These are phyloP conservation scores for Cynocephalus volans DNA, from an alignment of 2,113 vertebrate species.

Conservation along the genomic window DNA sequence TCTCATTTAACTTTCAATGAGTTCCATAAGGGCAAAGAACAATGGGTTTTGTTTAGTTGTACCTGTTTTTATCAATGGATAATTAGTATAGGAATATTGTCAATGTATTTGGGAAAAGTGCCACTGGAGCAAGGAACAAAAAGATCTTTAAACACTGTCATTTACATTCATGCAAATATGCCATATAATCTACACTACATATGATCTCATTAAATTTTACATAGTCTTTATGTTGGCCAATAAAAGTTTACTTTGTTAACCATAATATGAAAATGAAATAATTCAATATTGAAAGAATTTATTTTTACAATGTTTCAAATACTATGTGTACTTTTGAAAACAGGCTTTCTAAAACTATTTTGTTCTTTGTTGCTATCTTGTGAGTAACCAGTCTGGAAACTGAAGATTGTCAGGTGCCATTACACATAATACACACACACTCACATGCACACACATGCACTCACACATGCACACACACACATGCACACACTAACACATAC, in stretches of 20 bases:
- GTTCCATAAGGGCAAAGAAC: conserved; percentile 23
- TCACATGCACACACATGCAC: neutral
- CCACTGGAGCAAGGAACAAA: conserved; percentile 35
- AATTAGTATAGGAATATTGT: conserved; percentile 35
- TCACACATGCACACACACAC: neutral
- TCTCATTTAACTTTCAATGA: conserved; percentile 52
- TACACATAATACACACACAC: neutral
- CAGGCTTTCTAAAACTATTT: neutral
- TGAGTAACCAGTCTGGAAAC: neutral
- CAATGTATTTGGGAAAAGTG: conserved; percentile 44
- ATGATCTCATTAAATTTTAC: neutral
- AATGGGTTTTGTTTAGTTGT: conserved; percentile 43
- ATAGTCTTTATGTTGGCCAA: conserved; percentile 42
- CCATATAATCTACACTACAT: neutral
- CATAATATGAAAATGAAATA: conserved; percentile 2
- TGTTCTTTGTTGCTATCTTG: neutral
- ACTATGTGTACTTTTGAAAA: neutral
- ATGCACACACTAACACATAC: neutral
- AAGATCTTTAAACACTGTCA: neutral
- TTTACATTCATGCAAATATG: conserved; percentile 42
- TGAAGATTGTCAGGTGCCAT: neutral
- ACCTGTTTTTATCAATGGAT: conserved; percentile 48
- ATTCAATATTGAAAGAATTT: neutral
- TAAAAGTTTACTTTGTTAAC: conserved; percentile 28
- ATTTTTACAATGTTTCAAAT: conserved; percentile 59